Evolutionary conservation across 2,797 vertebrate species (phyloP).

Genomic region (Microctenopoma steveboyesi): DNA sequence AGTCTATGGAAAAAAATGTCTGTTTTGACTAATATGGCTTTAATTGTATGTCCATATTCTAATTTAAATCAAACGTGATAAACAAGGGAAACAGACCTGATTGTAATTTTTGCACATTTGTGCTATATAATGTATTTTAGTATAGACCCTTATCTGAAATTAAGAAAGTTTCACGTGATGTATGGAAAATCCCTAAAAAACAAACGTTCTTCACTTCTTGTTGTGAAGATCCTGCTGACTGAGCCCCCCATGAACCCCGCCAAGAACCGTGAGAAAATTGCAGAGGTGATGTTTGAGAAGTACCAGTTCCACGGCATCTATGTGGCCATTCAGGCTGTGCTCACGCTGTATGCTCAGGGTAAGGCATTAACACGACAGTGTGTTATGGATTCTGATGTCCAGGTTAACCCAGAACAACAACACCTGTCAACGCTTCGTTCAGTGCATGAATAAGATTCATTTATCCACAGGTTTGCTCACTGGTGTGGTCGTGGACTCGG

Average conservation of each 20-base stretch:
- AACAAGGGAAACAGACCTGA: too few species aligned
- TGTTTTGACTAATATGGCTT: too few species aligned
- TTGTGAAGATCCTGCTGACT: constrained; percentile 80
- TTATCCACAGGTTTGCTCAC: constrained; percentile 80
- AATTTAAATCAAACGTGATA: too few species aligned
- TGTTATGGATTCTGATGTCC: not conserved
- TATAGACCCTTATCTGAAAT: not conserved
- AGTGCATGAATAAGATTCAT: not conserved
- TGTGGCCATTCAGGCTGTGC: constrained; percentile 87
- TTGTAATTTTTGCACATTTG: not conserved
- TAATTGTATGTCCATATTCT: too few species aligned
- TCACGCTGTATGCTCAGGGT: constrained; percentile 89
- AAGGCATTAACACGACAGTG: not conserved
- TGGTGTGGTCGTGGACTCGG: constrained; percentile 84
- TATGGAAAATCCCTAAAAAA: not conserved
- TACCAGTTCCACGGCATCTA: constrained; percentile 87
- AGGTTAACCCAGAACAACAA: too few species aligned
- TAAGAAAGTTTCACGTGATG: not conserved
- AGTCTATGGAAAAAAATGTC: too few species aligned
- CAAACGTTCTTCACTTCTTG: not conserved
- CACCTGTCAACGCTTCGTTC: too few species aligned
- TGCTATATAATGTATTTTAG: too few species aligned
- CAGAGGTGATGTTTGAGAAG: constrained; percentile 87
- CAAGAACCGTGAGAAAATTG: constrained; percentile 87
- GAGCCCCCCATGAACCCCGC: constrained; percentile 88